Base-by-base conservation (phyloP, 2,888 invertebrate genomes). In the Lingula anatina region DNA sequence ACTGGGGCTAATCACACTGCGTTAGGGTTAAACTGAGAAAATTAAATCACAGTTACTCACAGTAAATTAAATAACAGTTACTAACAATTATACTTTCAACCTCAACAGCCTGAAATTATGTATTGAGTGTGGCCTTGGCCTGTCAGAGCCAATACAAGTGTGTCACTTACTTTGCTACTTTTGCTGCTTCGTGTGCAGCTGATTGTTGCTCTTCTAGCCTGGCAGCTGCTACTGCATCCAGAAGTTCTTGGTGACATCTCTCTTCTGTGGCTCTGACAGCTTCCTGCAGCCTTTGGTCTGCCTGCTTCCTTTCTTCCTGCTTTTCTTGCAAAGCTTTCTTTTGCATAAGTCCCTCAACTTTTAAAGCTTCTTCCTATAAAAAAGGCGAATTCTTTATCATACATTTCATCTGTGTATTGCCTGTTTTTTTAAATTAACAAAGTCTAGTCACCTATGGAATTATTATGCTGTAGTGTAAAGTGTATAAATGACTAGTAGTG, bases 331-430 rank as follows among this genome's bases (percentile, higher is more conserved):
- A 59, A n/a, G 67, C 62, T 24, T 61, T 40, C 44, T 66, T 66
- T 54, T 68, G 67, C 68, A 69, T 68, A 12, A 57, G 60, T 60
- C 67, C 64, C 50, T 68, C 68, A 26, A 71, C 66, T 25, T 57
- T 57, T 5, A 69, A 47, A 7, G 61, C 62, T 44, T 68, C 67
- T 51, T 69, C 68, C 70, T 71, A 51, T 24, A 36, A 47, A 27
- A 37, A 46, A 42, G 28, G 26, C 43, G 7, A 7, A 9, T 12
- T 7, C 9, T 39, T 9, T n/a, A 18, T 20, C 18, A 7, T n/a
- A 7, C 12, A n/a, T n/a, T n/a, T n/a, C n/a, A n/a, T n/a, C n/a
- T n/a, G n/a, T n/a, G n/a, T n/a, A 35, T 35, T 35, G n/a, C 35
- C 35, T 12, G 35, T n/a, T 35, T 9, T 35, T 12, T 35, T 9